Evolutionary conservation across 53 echinoderm and acorn worm genomes (phyloP), one percentile per base, ranked within the genome.

Genomic region (Holothuria scabra): DNA sequence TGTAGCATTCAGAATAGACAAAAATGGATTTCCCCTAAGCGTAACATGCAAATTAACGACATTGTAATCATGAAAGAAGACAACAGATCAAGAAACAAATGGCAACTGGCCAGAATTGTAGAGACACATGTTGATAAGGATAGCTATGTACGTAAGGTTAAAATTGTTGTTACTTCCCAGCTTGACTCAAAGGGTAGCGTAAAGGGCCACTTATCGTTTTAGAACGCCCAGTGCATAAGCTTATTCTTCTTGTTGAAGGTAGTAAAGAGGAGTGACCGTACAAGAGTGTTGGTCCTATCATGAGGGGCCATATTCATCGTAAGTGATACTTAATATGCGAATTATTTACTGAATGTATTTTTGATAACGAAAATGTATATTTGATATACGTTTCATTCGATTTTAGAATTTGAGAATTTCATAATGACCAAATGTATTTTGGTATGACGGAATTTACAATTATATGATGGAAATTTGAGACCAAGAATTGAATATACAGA

Each of bases 51-150:
- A 46, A 59, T 88, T 41, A 88, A 81, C 22, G 88, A 91, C 59
- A 56, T 84, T 37, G 88, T 91, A 7, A 82, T 88, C 20, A 30
- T 91, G 12, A 74, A 84, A 13, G 85, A 85, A 38, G 81, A 88
- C 5, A 37, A 89, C 30, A 28, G 16, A 21, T 88, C 88, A 23
- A 29, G 91, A 13, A 88, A 85, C 46, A 56, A 9, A 18, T 91
- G 91, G 91, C 46, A 34, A 1, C 67, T 91, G 19, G 87, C 79
- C 1, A 66, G 89, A 65, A 44, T 92, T 22, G 67, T 59, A 25
- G 85, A 85, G 20, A n/a, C 67, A 3, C 46, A 59, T 21, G 21
- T 35, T 4, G 56, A 66, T 31, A 8, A 1, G 24, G 87, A 87
- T 24, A n/a, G 34, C 6, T 33, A 20, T 20, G 60, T 87, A 8